Conservation (phyloP, 1,140 invertebrate species). For the Drosophila rhopaloa region DNA sequence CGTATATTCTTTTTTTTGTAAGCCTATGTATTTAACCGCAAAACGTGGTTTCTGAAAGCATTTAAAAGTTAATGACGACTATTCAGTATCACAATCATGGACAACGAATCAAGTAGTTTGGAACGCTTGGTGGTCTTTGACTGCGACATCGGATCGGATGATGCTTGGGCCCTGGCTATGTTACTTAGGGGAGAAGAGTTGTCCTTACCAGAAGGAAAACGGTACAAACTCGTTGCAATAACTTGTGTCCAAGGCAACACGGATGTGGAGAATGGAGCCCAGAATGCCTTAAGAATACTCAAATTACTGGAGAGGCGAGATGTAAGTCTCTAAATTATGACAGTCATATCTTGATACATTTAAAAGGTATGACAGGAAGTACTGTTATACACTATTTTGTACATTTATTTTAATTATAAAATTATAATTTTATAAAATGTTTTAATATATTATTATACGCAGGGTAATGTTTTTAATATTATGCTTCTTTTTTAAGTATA, state of each 20-base stretch:
- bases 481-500: no score
- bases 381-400: no score
- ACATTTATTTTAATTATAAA: no score
- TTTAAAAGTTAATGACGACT: not conserved
- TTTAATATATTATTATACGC: no score
- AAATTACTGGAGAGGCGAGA: constrained; percentile 84
- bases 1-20: no score
- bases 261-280: constrained; percentile 86
- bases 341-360: no score
- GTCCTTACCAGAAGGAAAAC: not conserved
- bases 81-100: not conserved
- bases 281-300: constrained; percentile 87
- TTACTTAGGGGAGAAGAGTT: constrained; percentile 85
- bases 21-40: not conserved
- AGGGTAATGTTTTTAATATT: no score
- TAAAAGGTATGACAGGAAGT: no score
- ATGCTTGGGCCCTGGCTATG: constrained; percentile 87
- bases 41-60: not conserved
- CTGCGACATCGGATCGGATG: constrained; percentile 87
- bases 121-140: constrained; percentile 85
- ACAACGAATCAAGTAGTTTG: not conserved
- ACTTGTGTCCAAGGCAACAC: constrained; percentile 88
- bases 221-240: constrained; percentile 86
- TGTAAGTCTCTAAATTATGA: constrained; percentile 82
- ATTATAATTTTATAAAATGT: no score